Percentiles rank a stretch among this genome's conserved stretches.
These are phyloP conservation scores for Odontocolon sp. DNA, from an alignment of 2,888 invertebrate species.

Conservation along the genomic window DNA sequence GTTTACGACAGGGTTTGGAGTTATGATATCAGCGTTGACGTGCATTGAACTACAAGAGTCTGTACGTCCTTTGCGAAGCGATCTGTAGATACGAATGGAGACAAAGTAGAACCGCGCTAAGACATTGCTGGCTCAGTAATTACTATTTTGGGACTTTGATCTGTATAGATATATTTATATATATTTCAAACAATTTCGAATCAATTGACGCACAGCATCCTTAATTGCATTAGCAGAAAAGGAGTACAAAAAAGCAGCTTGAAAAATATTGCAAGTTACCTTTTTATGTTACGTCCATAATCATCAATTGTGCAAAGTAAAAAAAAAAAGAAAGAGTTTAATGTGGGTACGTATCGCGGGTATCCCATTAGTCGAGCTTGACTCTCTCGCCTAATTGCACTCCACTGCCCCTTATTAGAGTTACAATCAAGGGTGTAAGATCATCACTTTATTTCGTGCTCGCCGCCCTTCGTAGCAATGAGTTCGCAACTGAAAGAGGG, in stretches of 20 bases:
- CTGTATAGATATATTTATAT: no score
- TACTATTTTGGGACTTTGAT: constrained; percentile 1
- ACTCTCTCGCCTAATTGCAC: constrained; percentile 29
- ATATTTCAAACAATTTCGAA: constrained; percentile 6
- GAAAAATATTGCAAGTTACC: not conserved
- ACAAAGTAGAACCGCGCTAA: no score
- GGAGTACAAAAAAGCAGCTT: not conserved
- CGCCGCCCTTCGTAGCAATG: constrained; percentile 13
- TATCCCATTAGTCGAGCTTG: constrained; percentile 23
- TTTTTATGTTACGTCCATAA: not conserved
- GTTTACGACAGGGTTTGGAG: not conserved
- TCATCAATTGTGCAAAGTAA: not conserved
- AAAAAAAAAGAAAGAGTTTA: constrained; percentile 2
- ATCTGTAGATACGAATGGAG: no score
- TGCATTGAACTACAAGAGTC: not conserved
- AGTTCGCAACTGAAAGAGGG: constrained; percentile 28
- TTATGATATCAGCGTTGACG: constrained; percentile 19
- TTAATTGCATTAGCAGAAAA: no score
- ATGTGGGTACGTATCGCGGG: not conserved
- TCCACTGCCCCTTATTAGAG: constrained; percentile 60
- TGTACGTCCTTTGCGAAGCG: no score
- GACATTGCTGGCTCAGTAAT: no score
- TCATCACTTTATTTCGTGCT: constrained; percentile 63
- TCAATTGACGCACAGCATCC: not conserved
- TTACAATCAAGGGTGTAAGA: constrained; percentile 70